These are phyloP conservation scores for Girardinus metallicus DNA, from an alignment of 2,797 vertebrate genomes.

Conservation along the genomic window DNA sequence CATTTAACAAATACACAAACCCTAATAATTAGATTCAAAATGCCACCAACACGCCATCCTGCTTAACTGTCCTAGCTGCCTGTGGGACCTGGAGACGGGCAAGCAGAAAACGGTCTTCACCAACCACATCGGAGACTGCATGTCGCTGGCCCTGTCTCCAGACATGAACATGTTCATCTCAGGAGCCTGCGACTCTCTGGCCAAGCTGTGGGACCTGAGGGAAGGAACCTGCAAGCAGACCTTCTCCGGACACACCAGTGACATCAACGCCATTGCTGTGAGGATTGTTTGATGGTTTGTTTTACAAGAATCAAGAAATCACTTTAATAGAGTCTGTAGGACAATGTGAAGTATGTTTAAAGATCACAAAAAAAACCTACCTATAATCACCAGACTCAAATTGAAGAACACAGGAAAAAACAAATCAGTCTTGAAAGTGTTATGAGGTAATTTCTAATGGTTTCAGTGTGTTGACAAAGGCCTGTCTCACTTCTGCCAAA, in stretches of 20 bases:
- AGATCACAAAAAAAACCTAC: background rate
- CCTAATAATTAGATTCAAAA: background rate
- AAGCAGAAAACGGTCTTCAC: conserved; percentile 89
- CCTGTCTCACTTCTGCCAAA: background rate
- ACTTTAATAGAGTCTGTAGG: background rate
- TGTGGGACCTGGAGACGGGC: conserved; percentile 97
- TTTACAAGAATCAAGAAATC: background rate
- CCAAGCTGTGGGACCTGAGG: conserved; percentile 96
- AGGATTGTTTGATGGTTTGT: conserved; percentile 41
- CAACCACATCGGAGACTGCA: conserved; percentile 95
- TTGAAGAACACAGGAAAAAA: background rate
- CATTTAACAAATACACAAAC: background rate
- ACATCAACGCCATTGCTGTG: conserved; percentile 95
- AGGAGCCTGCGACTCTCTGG: conserved; percentile 93
- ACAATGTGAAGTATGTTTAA: background rate
- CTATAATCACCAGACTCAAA: background rate
- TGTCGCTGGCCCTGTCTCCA: conserved; percentile 90
- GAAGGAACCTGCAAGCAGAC: conserved; percentile 93
- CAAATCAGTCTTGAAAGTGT: background rate
- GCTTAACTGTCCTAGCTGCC: conserved; percentile 73
- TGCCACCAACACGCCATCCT: background rate
- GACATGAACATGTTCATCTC: conserved; percentile 92
- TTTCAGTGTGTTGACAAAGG: background rate
- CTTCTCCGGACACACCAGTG: conserved; percentile 92
- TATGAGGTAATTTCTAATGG: background rate